A percentile compares a stretch with the other conserved stretches of the same genome.
Evolutionary conservation across 2,113 vertebrate species (phyloP).

Genomic region (Spermophilus dauricus): DNA sequence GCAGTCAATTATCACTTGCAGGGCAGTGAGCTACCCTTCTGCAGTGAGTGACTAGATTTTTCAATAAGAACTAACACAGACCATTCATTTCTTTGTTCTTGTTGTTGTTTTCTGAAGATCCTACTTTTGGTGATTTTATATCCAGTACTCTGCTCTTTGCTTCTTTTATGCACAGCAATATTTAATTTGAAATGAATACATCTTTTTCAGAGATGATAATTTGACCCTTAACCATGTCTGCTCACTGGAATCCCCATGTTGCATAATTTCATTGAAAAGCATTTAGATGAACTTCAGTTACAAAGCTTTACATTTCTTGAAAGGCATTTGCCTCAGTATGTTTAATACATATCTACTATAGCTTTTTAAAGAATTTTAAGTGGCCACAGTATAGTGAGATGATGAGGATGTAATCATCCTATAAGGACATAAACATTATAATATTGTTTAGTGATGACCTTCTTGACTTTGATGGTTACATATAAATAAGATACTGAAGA

Average conservation of each 20-base stretch:
- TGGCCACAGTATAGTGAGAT: neutral
- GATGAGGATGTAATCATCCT: neutral
- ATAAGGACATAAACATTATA: neutral
- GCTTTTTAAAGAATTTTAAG: slow-evolving; percentile 41
- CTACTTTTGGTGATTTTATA: neutral
- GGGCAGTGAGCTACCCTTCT: neutral
- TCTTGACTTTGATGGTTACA: neutral
- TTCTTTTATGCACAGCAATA: neutral
- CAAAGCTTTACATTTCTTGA: slow-evolving; percentile 26
- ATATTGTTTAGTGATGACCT: neutral
- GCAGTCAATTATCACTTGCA: neutral
- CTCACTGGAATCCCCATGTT: neutral
- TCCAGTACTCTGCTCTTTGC: neutral
- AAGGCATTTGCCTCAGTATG: slow-evolving; percentile 17
- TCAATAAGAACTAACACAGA: neutral
- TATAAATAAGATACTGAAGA: neutral
- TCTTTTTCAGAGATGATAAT: slow-evolving; percentile 13
- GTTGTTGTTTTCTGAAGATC: neutral
- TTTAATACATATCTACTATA: slow-evolving; percentile 3
- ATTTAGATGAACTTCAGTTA: slow-evolving; percentile 47
- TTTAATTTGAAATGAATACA: slow-evolving; percentile 63
- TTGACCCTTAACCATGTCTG: neutral
- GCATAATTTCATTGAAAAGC: slow-evolving; percentile 42
- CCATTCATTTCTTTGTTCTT: neutral
- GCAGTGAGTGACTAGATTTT: neutral